Percentiles rank a stretch among this genome's conserved stretches.
phyloP scores from a whole-genome alignment of 2,797 vertebrate species.

The Gouania willdenowi region DNA sequence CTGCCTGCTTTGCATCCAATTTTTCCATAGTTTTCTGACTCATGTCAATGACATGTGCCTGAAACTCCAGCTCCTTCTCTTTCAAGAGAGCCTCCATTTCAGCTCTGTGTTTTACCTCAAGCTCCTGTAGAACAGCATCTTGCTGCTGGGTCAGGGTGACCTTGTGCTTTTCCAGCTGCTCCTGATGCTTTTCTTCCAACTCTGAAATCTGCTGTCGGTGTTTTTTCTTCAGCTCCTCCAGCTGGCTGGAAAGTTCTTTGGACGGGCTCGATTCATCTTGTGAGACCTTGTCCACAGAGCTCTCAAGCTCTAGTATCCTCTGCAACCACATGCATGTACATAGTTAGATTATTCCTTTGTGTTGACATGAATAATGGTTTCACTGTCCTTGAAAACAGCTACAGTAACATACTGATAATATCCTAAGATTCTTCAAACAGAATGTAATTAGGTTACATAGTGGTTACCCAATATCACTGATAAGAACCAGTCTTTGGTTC shows the following conservation, averaged over 20 bases:
- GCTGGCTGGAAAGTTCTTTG: slow-evolving; percentile 67
- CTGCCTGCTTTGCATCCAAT: slow-evolving; percentile 86
- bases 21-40: slow-evolving; percentile 90
- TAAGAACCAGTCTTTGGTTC: no score
- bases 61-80: slow-evolving; percentile 85
- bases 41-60: slow-evolving; percentile 86
- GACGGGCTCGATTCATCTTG: slow-evolving; percentile 71
- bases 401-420: neutral
- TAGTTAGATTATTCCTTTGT: neutral
- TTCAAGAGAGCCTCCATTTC: slow-evolving; percentile 77
- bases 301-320: slow-evolving; percentile 93
- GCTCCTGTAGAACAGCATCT: slow-evolving; percentile 67
- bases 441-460: no score
- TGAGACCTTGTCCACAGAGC: slow-evolving; percentile 75
- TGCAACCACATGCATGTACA: slow-evolving; percentile 59
- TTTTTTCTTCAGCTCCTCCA: slow-evolving; percentile 80
- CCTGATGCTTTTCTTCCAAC: slow-evolving; percentile 76
- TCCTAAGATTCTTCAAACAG: no score
- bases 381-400: neutral
- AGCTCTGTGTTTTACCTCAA: slow-evolving; percentile 73
- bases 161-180: slow-evolving; percentile 79
- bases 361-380: neutral
- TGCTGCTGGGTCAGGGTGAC: slow-evolving; percentile 72
- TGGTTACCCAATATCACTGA: no score
- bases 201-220: slow-evolving; percentile 75